Base-by-base conservation (phyloP, 2,888 invertebrate species). In the Gastrophysa polygoni region DNA sequence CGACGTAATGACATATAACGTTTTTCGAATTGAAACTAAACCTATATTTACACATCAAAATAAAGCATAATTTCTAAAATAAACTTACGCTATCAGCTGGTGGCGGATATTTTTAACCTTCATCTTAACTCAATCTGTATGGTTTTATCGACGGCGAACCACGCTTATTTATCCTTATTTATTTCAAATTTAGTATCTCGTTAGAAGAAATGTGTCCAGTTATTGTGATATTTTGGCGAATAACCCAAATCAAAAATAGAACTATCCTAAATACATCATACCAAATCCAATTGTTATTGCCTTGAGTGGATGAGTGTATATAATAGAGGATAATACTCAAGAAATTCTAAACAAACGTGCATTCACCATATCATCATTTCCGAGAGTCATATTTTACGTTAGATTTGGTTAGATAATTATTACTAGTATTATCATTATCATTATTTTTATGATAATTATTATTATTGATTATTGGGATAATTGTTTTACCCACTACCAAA, bases 71-170 rank as follows among this genome's bases (percentile, higher is more conserved):
- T 58, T 63, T 65, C 64, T 68, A 68, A 68, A 66, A 68, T 65
- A 64, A 68, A 64, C 65, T 50, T 28, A 51, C 49, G 59, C 59
- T 57, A 70, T 68, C 69, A 71, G 71, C 69, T 71, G 71, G 69
- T 66, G 67, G 51, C 28, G 14, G 66, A 63, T 71, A 71, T 71
- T 68, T 71, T 67, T 69, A 71, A 68, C 63, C 52, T 50, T 47
- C 49, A 10, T 52, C 51, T 63, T 49, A 59, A 56, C 56, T 59
- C 46, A 56, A 51, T 59, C 56, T 63, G 46, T 56, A 63, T 57
- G 52, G 51, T 59, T 63, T 59, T 52, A 63, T 59, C 16, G 54
- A 54, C 14, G 16, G 54, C 54, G 43, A 21, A 43, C 54, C 14
- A 38, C 6, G 38, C 38, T 38, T 38, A n/a, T 38, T 38, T 14